phyloP scores from a whole-genome alignment of 1,140 invertebrate species.

The Protaetia brevitarsis region DNA sequence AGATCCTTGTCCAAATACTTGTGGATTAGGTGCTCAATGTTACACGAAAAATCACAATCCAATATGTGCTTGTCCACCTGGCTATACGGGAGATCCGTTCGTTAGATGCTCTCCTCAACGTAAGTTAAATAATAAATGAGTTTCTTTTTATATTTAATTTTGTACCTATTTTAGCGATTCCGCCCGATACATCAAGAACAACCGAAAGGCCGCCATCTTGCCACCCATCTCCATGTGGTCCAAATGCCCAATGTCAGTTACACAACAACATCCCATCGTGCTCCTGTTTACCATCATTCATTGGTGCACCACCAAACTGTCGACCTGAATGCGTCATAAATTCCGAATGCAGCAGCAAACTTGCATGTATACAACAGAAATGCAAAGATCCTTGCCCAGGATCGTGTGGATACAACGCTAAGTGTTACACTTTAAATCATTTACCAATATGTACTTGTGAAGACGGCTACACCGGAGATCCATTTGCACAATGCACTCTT shows the following conservation, averaged over 20 bases:
- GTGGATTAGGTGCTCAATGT: conserved; percentile 61
- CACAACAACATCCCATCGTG: conserved; percentile 69
- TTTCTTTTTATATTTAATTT: background rate
- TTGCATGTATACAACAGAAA: conserved; percentile 69
- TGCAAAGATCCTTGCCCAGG: conserved; percentile 74
- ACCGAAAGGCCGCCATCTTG: conserved; percentile 69
- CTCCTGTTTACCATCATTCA: conserved; percentile 70
- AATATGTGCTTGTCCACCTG: conserved; percentile 68
- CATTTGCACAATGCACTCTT: conserved; percentile 65
- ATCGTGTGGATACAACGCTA: conserved; percentile 70
- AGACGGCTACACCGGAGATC: conserved; percentile 70
- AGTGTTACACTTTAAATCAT: conserved; percentile 71
- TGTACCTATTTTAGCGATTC: background rate
- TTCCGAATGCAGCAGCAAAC: conserved; percentile 67
- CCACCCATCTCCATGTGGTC: conserved; percentile 75
- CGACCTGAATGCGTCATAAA: conserved; percentile 70
- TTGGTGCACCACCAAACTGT: conserved; percentile 72
- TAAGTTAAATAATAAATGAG: conserved; percentile 34
- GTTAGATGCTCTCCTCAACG: conserved; percentile 53
- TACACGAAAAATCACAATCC: conserved; percentile 57
- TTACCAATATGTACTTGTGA: conserved; percentile 71
- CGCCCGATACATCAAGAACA: conserved; percentile 31
- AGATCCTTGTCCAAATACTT: conserved; percentile 63
- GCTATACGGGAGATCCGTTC: conserved; percentile 75
- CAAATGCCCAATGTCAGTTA: conserved; percentile 74